Percentiles rank a stretch among this genome's conserved stretches.
Conservation (phyloP, 2,113 vertebrate genomes). For the Clarias gariepinus region DNA sequence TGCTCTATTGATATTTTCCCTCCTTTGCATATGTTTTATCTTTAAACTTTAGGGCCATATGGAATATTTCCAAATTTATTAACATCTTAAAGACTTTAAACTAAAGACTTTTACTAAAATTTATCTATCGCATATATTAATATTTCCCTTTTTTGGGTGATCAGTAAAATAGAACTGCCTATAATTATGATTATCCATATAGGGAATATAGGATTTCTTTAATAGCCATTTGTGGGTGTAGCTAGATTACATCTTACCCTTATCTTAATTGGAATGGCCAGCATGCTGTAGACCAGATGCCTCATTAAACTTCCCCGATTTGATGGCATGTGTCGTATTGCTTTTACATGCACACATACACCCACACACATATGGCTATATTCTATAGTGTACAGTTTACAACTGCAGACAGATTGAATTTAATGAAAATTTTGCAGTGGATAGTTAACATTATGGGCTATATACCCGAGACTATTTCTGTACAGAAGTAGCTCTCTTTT, state of each 20-base stretch:
- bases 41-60: not conserved
- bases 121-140: too few relatives aligned
- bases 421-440: not conserved
- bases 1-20: not conserved
- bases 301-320: not conserved
- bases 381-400: not conserved
- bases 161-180: not conserved
- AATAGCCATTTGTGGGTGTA: not conserved
- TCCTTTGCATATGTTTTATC: not conserved
- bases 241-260: not conserved
- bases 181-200: conserved; percentile 25
- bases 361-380: not conserved
- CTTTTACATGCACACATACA: not conserved
- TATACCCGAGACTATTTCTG: not conserved
- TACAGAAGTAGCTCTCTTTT: not conserved
- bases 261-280: not conserved
- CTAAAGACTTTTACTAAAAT: too few relatives aligned
- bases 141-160: not conserved
- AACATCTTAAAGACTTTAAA: too few relatives aligned
- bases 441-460: not conserved
- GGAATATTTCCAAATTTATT: not conserved
- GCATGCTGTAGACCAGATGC: not conserved
- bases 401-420: not conserved
- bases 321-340: not conserved
- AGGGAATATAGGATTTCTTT: conserved; percentile 3